Evolutionary conservation across 2,888 invertebrate genomes (phyloP).

Genomic region (Aromia moschata): DNA sequence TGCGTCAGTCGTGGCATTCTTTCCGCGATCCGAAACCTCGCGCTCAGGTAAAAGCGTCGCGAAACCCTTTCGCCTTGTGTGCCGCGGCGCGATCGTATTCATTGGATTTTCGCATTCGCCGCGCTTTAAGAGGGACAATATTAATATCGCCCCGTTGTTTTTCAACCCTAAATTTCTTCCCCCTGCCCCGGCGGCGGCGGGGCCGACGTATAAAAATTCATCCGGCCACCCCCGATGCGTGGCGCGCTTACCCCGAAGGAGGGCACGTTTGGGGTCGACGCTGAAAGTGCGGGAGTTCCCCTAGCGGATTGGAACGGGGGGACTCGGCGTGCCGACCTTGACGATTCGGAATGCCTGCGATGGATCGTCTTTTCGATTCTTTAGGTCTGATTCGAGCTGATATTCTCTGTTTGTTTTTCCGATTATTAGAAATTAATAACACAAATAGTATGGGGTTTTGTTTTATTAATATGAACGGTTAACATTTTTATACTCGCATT

Average conservation of each 20-base stretch:
- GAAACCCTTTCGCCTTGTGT: too few relatives aligned
- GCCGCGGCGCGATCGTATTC: constrained; percentile 37
- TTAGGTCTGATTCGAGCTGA: neutral
- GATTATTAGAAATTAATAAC: too few relatives aligned
- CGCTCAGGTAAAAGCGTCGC: constrained; percentile 39
- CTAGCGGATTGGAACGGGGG: constrained; percentile 8
- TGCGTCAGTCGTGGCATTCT: too few relatives aligned
- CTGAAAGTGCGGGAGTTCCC: constrained; percentile 12
- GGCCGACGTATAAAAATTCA: constrained; percentile 39
- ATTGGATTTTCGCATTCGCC: constrained; percentile 41
- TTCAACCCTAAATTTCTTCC: constrained; percentile 34
- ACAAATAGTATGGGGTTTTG: too few relatives aligned
- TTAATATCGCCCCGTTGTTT: constrained; percentile 40
- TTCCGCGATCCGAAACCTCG: too few relatives aligned
- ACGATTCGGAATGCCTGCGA: constrained; percentile 11
- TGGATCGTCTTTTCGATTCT: neutral
- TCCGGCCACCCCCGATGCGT: constrained; percentile 32
- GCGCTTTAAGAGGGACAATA: constrained; percentile 42
- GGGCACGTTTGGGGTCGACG: constrained; percentile 24
- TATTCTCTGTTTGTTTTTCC: too few relatives aligned
- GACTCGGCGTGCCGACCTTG: constrained; percentile 15
- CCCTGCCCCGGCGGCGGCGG: constrained; percentile 28
- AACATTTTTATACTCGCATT: too few relatives aligned
- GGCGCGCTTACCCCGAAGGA: constrained; percentile 34
- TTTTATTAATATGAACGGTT: too few relatives aligned